Evolutionary conservation across 2,113 vertebrate species (phyloP), one percentile per base, ranked within the genome.

Genomic region (Danionella cerebrum): DNA sequence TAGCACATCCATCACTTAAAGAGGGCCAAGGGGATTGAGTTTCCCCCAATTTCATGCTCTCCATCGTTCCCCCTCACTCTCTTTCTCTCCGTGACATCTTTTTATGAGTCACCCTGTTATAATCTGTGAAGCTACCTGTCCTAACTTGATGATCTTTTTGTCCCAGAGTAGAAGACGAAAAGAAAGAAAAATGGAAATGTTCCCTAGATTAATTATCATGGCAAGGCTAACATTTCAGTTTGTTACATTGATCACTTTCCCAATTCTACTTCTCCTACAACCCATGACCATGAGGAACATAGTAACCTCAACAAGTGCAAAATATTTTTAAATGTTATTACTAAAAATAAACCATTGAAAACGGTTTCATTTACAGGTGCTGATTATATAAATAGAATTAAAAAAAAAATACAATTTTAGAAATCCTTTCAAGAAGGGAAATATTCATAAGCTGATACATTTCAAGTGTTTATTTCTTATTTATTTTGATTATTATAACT

Each of bases 81-180:
- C 39, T 7, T 7, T 42, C 47, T 70, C 22, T 81, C 70, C 63
- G 70, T 69, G 79, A 81, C 82, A 78, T 74, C 71, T 71, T 65
- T 78, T 78, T 72, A 78, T 84, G 76, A 83, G 79, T 82, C 81
- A 81, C 79, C 84, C 50, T 47, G 73, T 33, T 70, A 71, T 78
- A 65, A 76, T 65, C 69, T 75, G 33, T 70, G 73, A 78, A 65
- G 54, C 39, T 60, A 60, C 39, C 57, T 60, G 57, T 60, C 57
- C 57, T 25, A 60, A 44, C 57, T 36, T 48, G 59, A 63, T 63
- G 42, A 35, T 27, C 29, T 44, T 60, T 29, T 60, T 6, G 27
- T 44, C 57, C 57, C 39, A 60, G 35, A 29, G 16, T 5, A 12
- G 10, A n/a, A 60, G 5, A 63, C 2, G 19, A 63, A 47, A 38